Conservation (phyloP, 2,113 vertebrate species). For the Craseonycteris thonglongyai region DNA sequence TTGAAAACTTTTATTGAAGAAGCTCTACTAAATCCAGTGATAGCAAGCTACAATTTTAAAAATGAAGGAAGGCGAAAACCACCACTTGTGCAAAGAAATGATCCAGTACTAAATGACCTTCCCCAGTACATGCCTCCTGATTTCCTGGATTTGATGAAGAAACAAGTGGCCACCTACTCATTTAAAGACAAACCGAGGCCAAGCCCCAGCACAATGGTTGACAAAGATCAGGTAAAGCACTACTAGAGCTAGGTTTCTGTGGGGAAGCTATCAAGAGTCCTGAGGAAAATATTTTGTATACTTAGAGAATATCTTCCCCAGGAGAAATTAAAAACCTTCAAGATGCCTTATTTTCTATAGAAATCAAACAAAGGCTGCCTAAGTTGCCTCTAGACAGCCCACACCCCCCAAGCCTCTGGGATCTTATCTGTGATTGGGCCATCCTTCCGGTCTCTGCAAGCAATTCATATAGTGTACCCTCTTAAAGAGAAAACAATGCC, state of each 20-base stretch:
- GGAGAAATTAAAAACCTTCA: neutral
- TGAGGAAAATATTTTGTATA: neutral
- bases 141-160: conserved; percentile 72
- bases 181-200: conserved; percentile 78
- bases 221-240: conserved; percentile 78
- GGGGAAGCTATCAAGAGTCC: neutral
- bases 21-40: conserved; percentile 78
- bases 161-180: conserved; percentile 63
- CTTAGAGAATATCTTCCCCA: neutral
- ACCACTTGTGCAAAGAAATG: conserved; percentile 54
- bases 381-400: no score
- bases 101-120: conserved; percentile 67
- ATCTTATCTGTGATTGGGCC: neutral
- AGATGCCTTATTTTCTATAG: neutral
- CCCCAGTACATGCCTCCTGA: conserved; percentile 67
- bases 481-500: neutral
- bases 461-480: neutral
- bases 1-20: conserved; percentile 81
- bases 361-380: neutral
- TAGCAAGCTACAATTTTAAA: conserved; percentile 79
- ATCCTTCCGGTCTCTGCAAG: neutral
- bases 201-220: conserved; percentile 53
- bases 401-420: no score
- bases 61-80: conserved; percentile 71
- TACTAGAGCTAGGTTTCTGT: neutral